phyloP scores from a whole-genome alignment of 1,140 invertebrate genomes.

The Sinonovacula constricta region DNA sequence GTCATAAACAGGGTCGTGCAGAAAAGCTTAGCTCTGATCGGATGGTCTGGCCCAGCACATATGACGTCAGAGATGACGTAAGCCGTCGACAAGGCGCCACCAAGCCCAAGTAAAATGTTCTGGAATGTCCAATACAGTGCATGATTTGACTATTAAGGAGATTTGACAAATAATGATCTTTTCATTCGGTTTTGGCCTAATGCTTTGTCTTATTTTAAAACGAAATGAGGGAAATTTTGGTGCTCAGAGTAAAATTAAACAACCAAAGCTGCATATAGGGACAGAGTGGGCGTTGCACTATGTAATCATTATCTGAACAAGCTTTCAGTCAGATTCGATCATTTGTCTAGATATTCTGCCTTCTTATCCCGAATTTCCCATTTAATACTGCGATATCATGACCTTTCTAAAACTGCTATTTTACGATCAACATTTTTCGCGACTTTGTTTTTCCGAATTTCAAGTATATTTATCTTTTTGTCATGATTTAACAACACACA shows the following conservation, averaged over 20 bases:
- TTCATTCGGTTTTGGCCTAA: neutral
- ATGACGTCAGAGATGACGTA: constrained; percentile 58
- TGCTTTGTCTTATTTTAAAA: neutral
- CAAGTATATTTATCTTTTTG: too few species aligned
- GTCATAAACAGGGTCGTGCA: constrained; percentile 64
- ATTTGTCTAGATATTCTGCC: too few species aligned
- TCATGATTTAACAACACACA: too few species aligned
- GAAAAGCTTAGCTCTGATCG: constrained; percentile 64
- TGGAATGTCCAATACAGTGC: constrained; percentile 24
- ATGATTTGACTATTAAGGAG: neutral
- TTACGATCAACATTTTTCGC: too few species aligned
- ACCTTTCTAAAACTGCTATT: too few species aligned
- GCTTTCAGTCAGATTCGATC: too few species aligned
- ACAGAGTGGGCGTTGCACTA: neutral
- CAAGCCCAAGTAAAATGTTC: constrained; percentile 58
- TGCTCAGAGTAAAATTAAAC: neutral
- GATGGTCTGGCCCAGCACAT: constrained; percentile 55
- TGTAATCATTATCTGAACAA: neutral
- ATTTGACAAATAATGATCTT: neutral
- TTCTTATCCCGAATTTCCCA: too few species aligned
- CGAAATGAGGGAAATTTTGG: neutral
- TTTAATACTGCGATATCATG: too few species aligned
- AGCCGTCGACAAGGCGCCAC: constrained; percentile 51
- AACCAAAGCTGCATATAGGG: neutral
- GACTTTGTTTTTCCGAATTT: too few species aligned